Conservation (phyloP, 2,888 invertebrate species). For the Sphaerolaimus hirsutus region DNA sequence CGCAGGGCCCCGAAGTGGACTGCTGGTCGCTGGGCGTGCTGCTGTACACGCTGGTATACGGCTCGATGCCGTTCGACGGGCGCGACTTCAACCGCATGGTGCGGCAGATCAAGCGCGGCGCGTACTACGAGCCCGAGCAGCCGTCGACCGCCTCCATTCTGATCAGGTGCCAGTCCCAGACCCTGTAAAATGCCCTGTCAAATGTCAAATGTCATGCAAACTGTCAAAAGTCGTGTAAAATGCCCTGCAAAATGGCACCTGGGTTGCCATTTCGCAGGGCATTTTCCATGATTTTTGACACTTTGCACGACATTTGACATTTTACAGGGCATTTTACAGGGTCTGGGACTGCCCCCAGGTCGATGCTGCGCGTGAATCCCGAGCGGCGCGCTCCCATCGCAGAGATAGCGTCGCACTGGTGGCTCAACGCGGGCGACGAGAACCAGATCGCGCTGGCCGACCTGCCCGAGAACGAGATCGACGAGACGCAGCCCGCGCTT, state of each 20-base stretch:
- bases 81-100: conserved; percentile 88
- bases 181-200: no score
- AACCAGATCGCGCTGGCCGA: conserved; percentile 24
- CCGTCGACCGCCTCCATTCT: no score
- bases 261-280: no score
- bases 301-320: not conserved
- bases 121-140: conserved; percentile 81
- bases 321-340: not conserved
- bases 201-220: no score
- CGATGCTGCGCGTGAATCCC: conserved; percentile 72
- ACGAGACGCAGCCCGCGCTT: not conserved
- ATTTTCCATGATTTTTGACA: no score
- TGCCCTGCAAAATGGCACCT: no score
- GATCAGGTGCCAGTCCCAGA: no score
- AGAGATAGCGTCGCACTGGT: conserved; percentile 82
- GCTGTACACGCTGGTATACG: conserved; percentile 87
- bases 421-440: conserved; percentile 47
- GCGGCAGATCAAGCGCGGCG: conserved; percentile 82
- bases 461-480: conserved; percentile 23
- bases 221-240: no score
- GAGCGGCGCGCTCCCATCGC: conserved; percentile 65
- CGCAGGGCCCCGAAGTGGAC: no score
- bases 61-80: conserved; percentile 96
- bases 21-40: conserved; percentile 76
- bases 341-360: not conserved